Evolutionary conservation across 2,888 invertebrate species (phyloP).

Genomic region (Leptogaster cylindrica): DNA sequence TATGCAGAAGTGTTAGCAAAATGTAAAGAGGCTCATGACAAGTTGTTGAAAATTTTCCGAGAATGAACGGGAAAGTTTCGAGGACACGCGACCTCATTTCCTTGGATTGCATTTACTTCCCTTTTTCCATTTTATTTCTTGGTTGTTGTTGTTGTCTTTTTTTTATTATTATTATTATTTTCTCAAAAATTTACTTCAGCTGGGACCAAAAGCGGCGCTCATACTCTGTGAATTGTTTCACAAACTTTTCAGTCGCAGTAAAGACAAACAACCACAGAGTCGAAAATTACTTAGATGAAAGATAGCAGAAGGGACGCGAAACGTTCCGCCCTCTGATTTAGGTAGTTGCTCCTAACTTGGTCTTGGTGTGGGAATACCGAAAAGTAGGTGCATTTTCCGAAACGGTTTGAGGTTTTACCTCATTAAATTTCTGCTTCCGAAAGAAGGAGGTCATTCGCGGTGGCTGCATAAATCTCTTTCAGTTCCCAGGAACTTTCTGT

Average conservation of each 20-base stretch:
- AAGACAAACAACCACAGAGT: constrained; percentile 7
- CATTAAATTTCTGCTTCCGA: constrained; percentile 9
- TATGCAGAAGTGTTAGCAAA: constrained; percentile 21
- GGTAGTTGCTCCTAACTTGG: background rate
- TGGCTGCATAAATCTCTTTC: too few species aligned
- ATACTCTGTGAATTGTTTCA: constrained; percentile 24
- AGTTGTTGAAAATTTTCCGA: constrained; percentile 24
- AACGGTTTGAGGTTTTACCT: background rate
- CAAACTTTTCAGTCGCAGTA: constrained; percentile 13
- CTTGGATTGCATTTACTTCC: constrained; percentile 7
- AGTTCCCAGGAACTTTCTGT: too few species aligned
- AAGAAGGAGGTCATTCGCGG: constrained; percentile 18
- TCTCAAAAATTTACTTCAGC: background rate
- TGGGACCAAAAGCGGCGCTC: background rate
- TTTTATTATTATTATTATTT: background rate
- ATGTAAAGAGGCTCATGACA: constrained; percentile 29
- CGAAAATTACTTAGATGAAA: constrained; percentile 21
- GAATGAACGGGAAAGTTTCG: constrained; percentile 18
- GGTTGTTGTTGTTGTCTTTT: too few species aligned
- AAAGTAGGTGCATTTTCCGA: background rate
- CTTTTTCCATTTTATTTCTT: background rate
- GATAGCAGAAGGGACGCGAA: background rate
- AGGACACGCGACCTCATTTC: constrained; percentile 30
- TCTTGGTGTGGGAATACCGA: background rate
- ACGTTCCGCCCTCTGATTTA: background rate